These are phyloP conservation scores for Bungarus multicinctus DNA, from an alignment of 2,113 vertebrate species.

Conservation along the genomic window DNA sequence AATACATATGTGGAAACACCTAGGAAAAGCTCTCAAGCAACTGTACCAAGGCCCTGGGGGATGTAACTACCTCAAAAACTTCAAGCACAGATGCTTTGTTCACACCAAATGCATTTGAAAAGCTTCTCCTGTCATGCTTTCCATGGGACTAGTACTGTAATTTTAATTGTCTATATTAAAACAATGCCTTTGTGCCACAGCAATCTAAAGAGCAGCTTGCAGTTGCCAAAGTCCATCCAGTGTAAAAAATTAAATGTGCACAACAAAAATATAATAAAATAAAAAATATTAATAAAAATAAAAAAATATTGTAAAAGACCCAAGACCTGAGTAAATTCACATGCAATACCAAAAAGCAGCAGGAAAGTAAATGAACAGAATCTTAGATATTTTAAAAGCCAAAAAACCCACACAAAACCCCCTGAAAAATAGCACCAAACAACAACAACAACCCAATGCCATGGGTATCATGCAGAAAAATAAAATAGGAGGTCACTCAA, in stretches of 20 bases:
- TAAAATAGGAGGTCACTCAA: not conserved
- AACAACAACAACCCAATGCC: not conserved
- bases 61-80: not conserved
- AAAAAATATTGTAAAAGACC: not conserved
- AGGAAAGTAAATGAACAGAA: not conserved
- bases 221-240: not conserved
- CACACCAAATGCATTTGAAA: not conserved
- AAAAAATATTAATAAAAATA: too few relatives aligned
- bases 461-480: not conserved
- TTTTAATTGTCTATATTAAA: not conserved
- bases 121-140: not conserved
- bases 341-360: not conserved
- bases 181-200: not conserved
- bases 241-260: not conserved
- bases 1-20: not conserved
- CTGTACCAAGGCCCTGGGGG: not conserved
- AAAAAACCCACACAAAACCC: not conserved
- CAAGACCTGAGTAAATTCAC: not conserved
- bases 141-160: not conserved
- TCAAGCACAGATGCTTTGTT: not conserved
- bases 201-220: not conserved
- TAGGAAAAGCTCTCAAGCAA: not conserved
- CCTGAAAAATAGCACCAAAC: not conserved
- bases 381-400: not conserved
- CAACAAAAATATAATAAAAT: too few relatives aligned